These are phyloP conservation scores for Gopherus evgoodei DNA, from an alignment of 2,113 vertebrate species.

Conservation along the genomic window DNA sequence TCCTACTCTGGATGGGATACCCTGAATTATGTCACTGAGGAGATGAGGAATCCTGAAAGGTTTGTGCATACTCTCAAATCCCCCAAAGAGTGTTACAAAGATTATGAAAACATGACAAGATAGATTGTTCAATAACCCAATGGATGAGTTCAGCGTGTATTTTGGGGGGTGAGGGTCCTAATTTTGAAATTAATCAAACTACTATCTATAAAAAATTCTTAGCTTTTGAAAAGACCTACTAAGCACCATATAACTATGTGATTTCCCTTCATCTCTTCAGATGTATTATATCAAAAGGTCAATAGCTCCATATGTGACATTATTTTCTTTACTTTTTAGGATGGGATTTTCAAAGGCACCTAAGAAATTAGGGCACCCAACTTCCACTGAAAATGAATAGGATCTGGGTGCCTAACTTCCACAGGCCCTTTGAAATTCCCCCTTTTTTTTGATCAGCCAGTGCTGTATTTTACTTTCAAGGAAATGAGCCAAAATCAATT, in stretches of 20 bases:
- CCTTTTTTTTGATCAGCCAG: neutral
- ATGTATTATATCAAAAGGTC: neutral
- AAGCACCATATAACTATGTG: neutral
- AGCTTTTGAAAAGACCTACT: neutral
- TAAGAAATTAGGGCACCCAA: neutral
- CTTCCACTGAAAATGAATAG: neutral
- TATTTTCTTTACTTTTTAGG: neutral
- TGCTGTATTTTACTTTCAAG: neutral
- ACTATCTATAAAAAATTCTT: neutral
- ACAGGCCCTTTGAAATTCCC: neutral
- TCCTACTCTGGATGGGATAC: constrained; percentile 92
- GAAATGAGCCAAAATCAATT: neutral
- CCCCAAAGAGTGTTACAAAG: neutral
- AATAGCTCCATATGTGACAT: neutral
- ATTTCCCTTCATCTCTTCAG: neutral
- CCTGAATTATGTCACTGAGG: constrained; percentile 90
- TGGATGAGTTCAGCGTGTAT: neutral
- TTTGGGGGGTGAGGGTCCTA: neutral
- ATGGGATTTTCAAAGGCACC: neutral
- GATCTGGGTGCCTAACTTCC: neutral
- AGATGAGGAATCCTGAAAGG: constrained; percentile 89
- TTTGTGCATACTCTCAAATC: constrained; percentile 2
- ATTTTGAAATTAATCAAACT: neutral
- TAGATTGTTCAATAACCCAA: neutral
- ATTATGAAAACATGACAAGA: neutral